Evolutionary conservation across 37 sponge, comb jelly and placozoan species (phyloP).

Genomic region (Chondrosia reniformis): DNA sequence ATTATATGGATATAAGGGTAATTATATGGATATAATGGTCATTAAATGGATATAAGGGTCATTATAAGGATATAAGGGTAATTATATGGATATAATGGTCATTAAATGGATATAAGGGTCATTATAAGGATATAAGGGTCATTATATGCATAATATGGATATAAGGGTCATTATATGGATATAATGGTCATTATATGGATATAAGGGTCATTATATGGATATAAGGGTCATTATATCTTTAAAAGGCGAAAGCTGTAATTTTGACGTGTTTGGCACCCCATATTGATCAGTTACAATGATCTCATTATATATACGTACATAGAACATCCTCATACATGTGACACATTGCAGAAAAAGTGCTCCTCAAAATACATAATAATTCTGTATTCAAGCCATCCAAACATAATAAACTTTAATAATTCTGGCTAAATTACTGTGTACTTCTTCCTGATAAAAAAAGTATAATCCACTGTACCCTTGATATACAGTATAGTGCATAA

Average conservation of each 20-base stretch:
- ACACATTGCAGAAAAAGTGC: too few relatives aligned
- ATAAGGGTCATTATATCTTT: background rate
- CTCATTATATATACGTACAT: too few relatives aligned
- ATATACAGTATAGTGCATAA: too few relatives aligned
- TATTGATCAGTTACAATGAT: too few relatives aligned
- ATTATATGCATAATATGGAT: slow-evolving; percentile 11
- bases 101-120: background rate
- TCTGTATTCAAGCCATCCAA: too few relatives aligned
- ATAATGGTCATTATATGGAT: background rate
- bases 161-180: slow-evolving; percentile 8
- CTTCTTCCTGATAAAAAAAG: too few relatives aligned
- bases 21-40: background rate
- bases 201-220: background rate
- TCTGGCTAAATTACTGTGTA: too few relatives aligned
- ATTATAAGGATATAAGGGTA: background rate
- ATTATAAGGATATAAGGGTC: background rate
- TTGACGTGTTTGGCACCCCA: background rate
- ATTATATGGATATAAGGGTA: background rate
- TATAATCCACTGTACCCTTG: too few relatives aligned
- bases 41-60: slow-evolving; percentile 6
- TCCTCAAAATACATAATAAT: too few relatives aligned
- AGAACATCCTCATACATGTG: too few relatives aligned
- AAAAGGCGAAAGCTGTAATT: background rate
- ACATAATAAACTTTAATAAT: too few relatives aligned
- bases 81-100: slow-evolving; percentile 7